phyloP scores from a whole-genome alignment of 2,888 invertebrate genomes.

The Heliothis peltigera region DNA sequence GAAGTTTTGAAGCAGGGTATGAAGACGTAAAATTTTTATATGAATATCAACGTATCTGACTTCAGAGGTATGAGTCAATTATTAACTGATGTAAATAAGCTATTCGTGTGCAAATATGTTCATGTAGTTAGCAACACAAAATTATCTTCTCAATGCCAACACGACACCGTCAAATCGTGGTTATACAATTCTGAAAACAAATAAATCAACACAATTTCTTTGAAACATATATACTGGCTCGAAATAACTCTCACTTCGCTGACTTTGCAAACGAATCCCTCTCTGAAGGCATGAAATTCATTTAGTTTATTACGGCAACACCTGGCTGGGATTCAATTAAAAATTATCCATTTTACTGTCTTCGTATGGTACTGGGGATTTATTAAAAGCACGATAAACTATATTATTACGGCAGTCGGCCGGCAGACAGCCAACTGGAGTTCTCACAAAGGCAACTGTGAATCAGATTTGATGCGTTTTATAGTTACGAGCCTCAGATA shows the following conservation, averaged over 20 bases:
- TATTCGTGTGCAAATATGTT: conserved; percentile 48
- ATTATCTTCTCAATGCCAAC: conserved; percentile 46
- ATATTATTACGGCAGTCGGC: conserved; percentile 74
- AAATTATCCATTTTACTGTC: conserved; percentile 79
- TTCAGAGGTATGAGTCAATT: neutral
- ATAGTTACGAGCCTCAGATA: conserved; percentile 80
- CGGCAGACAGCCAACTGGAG: conserved; percentile 74
- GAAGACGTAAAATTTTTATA: neutral
- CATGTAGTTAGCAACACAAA: conserved; percentile 49
- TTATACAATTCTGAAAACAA: conserved; percentile 60
- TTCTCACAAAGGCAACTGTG: conserved; percentile 80
- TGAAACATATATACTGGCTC: conserved; percentile 41
- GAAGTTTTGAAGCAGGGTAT: neutral
- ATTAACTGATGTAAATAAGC: conserved; percentile 18
- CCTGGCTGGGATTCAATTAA: conserved; percentile 84
- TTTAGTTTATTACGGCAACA: conserved; percentile 76
- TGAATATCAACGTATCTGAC: neutral
- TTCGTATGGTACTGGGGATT: conserved; percentile 71
- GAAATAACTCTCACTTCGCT: conserved; percentile 53
- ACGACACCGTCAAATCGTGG: conserved; percentile 50
- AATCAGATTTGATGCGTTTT: conserved; percentile 83
- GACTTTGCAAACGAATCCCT: conserved; percentile 57
- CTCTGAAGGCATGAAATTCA: conserved; percentile 70
- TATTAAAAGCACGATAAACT: conserved; percentile 82
- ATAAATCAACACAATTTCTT: conserved; percentile 53